These are phyloP conservation scores for Marmota monax DNA, from an alignment of 2,113 vertebrate genomes.

Conservation along the genomic window DNA sequence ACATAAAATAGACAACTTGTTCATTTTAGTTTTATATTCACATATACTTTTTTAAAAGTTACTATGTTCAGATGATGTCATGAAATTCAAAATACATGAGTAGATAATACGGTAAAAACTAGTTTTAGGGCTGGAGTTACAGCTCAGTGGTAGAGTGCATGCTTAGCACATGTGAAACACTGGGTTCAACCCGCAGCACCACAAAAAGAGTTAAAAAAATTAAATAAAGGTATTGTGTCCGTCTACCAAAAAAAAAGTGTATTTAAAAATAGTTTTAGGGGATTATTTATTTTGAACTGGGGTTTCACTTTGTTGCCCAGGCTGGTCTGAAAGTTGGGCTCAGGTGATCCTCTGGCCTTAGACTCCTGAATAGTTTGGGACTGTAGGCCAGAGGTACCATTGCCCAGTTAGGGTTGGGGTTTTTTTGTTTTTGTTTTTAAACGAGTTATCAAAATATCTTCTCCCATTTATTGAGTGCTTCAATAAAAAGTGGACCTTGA, in stretches of 20 bases:
- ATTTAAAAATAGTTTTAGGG: background rate
- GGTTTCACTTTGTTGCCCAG: no score
- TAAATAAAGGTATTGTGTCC: no score
- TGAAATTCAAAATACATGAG: background rate
- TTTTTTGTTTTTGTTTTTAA: background rate
- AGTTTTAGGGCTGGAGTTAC: no score
- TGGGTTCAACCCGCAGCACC: no score
- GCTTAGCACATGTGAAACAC: no score
- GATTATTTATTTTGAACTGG: no score
- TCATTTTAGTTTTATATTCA: constrained; percentile 29
- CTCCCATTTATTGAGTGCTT: background rate
- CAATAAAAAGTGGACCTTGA: background rate
- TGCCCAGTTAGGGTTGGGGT: background rate
- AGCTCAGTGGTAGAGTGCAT: no score
- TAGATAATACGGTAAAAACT: no score
- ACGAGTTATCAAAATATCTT: background rate
- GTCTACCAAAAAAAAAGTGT: no score
- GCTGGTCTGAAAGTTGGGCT: background rate
- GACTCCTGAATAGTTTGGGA: background rate
- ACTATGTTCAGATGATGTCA: background rate
- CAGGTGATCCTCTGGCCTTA: background rate
- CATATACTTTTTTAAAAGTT: background rate
- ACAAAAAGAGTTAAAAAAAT: no score
- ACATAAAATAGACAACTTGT: background rate
- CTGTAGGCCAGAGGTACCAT: background rate